phyloP scores from a whole-genome alignment of 2,113 vertebrate species.

The Solenodon paradoxus region DNA sequence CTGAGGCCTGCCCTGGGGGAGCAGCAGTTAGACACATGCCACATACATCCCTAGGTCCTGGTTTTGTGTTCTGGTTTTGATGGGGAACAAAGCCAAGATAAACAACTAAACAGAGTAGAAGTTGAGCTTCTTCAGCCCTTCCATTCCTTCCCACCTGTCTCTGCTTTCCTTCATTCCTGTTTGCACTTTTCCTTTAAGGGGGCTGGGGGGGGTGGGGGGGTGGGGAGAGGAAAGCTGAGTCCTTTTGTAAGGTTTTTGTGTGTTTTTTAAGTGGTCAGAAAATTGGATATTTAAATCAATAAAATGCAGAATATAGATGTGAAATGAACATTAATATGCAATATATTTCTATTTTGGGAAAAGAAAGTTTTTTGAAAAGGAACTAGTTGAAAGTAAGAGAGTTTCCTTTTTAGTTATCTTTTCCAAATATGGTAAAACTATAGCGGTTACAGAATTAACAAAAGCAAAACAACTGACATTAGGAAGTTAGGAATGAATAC shows the following conservation, averaged over 20 bases:
- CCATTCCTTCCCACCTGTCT: too few species aligned
- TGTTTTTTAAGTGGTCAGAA: neutral
- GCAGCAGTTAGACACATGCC: too few species aligned
- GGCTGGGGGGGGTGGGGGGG: too few species aligned
- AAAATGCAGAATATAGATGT: neutral
- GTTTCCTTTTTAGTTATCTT: neutral
- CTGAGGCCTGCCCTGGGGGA: too few species aligned
- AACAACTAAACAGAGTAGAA: too few species aligned
- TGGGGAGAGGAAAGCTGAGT: neutral
- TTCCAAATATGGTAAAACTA: conserved; percentile 4
- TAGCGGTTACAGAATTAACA: neutral
- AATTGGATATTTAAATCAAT: neutral
- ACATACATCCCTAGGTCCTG: too few species aligned
- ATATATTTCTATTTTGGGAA: neutral
- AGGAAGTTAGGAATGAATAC: neutral
- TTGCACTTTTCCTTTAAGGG: too few species aligned
- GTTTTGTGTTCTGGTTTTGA: too few species aligned
- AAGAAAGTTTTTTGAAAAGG: neutral
- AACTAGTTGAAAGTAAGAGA: neutral
- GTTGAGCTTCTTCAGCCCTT: too few species aligned
- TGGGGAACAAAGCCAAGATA: too few species aligned
- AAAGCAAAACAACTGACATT: neutral
- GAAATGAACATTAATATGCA: neutral
- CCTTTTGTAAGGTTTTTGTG: neutral
- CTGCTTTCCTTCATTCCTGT: too few species aligned